These are phyloP conservation scores for Zootoca vivipara DNA, from an alignment of 2,113 vertebrate species.

Conservation along the genomic window DNA sequence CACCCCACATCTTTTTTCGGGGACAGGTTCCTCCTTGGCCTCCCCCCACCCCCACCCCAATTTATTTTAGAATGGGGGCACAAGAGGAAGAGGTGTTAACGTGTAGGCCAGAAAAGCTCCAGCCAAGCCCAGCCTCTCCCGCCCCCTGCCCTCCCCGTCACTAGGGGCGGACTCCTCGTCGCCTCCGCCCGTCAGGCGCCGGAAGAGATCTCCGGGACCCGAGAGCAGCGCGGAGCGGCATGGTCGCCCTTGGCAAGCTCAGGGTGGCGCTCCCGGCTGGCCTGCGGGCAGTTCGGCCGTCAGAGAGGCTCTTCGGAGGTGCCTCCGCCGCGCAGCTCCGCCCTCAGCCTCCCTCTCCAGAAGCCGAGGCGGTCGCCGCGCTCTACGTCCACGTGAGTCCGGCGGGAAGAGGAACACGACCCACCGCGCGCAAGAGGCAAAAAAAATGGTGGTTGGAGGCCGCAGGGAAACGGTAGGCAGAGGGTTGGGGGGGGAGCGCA, in stretches of 20 bases:
- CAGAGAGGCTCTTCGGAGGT: not conserved
- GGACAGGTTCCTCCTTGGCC: no score
- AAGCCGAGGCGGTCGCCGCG: slow-evolving; percentile 1
- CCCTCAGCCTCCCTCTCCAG: rapidly evolving
- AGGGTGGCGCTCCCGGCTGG: not conserved
- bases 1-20: not conserved
- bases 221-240: not conserved
- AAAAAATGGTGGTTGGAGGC: no score
- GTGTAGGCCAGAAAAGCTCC: no score
- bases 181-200: not conserved
- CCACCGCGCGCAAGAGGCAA: no score
- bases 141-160: no score
- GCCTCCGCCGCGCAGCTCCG: no score
- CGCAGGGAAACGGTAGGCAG: no score
- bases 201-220: rapidly evolving
- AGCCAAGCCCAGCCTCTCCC: not conserved
- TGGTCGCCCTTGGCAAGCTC: not conserved
- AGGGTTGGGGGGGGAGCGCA: no score
- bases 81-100: no score
- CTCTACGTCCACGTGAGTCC: slow-evolving; percentile 75
- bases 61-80: no score
- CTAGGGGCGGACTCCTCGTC: not conserved
- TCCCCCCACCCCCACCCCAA: not conserved
- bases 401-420: not conserved
- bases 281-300: rapidly evolving